Percentiles rank a stretch among this genome's conserved stretches.
These are phyloP conservation scores for Anthopleura xanthogrammica DNA, from an alignment of 92 coral and sea anemone species.

Conservation along the genomic window DNA sequence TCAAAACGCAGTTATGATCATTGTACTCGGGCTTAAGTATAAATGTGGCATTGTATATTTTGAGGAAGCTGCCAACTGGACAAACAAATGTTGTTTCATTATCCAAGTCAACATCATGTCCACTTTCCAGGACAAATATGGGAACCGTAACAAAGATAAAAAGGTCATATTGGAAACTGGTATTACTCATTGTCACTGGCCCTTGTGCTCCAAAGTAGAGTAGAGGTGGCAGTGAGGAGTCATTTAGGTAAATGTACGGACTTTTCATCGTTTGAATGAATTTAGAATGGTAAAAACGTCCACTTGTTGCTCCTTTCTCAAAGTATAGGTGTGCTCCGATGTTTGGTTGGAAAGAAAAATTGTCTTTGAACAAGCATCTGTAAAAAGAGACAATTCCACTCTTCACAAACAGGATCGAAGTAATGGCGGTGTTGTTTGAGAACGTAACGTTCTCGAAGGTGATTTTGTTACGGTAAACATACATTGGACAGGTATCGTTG, in stretches of 20 bases:
- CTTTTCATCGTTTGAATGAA: constrained; percentile 6
- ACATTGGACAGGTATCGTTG: not conserved
- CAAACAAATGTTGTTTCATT: constrained; percentile 22
- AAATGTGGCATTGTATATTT: constrained; percentile 23
- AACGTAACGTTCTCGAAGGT: constrained; percentile 17
- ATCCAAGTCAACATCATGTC: constrained; percentile 32
- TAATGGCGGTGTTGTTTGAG: constrained; percentile 8
- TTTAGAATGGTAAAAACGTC: not conserved
- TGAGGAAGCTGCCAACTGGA: constrained; percentile 46
- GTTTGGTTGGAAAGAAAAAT: constrained; percentile 20
- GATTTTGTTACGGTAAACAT: not conserved
- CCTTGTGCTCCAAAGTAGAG: constrained; percentile 3
- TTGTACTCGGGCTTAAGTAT: constrained; percentile 12
- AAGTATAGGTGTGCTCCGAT: constrained; percentile 1
- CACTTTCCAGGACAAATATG: constrained; percentile 19
- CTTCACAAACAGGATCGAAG: constrained; percentile 10
- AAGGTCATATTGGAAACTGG: not conserved
- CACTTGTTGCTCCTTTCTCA: constrained; percentile 16
- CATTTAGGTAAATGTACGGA: not conserved
- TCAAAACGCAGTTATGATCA: not conserved
- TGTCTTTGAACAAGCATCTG: constrained; percentile 51
- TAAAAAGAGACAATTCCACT: constrained; percentile 30
- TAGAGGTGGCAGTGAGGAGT: not conserved
- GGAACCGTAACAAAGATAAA: not conserved
- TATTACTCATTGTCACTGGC: not conserved